phyloP scores from a whole-genome alignment of 35 echinoderm and acorn worm genomes.

The Acanthaster planci region DNA sequence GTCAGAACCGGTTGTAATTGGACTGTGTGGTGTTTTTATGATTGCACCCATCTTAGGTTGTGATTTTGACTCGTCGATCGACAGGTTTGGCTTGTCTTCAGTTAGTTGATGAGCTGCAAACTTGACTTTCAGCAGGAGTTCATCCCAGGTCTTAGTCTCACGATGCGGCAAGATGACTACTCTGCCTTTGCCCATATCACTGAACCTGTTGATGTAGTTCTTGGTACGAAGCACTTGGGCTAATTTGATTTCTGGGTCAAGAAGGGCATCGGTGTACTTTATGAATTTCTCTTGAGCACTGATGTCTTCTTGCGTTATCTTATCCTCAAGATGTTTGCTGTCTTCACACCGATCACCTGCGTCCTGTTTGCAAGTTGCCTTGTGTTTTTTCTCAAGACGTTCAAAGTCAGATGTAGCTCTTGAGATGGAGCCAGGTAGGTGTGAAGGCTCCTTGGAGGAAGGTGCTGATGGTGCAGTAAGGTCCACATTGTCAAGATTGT shows the following conservation, averaged over 20 bases:
- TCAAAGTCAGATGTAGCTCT: neutral
- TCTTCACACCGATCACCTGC: neutral
- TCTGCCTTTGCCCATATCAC: constrained; percentile 14
- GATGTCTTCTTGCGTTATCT: neutral
- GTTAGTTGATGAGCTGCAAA: neutral
- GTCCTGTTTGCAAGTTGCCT: neutral
- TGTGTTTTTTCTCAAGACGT: neutral
- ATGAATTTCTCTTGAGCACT: neutral
- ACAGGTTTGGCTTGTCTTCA: too few relatives aligned
- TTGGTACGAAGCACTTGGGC: constrained; percentile 4
- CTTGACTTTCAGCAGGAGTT: neutral
- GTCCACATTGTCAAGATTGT: too few relatives aligned
- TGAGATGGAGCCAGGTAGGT: neutral
- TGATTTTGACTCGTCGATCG: neutral
- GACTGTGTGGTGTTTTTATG: neutral
- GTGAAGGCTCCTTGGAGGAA: too few relatives aligned
- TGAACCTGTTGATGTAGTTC: constrained; percentile 26
- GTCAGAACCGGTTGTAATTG: neutral
- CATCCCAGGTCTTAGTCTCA: neutral
- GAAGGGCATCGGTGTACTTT: neutral
- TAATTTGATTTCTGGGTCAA: neutral
- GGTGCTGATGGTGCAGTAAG: too few relatives aligned
- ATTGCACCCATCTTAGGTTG: neutral
- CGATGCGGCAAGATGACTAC: neutral
- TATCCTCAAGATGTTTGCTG: neutral